Evolutionary conservation across 2,888 invertebrate species (phyloP), one percentile per base, ranked within the genome.

Genomic region (Andrena trimmerana): DNA sequence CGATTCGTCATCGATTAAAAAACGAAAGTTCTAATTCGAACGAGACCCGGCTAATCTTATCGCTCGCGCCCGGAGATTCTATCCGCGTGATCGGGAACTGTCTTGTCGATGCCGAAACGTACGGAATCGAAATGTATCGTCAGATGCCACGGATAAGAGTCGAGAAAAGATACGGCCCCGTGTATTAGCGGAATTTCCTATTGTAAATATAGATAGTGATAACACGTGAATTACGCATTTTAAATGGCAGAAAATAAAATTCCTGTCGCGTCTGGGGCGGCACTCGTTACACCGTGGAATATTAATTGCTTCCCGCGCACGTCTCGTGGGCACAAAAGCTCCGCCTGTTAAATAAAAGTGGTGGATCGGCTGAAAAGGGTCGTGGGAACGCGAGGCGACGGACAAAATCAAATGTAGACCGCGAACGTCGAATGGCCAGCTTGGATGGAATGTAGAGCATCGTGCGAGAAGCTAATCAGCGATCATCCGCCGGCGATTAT

Each of bases 21-120:
- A 67, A 24, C 33, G 68, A 29, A 76, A 70, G 86, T 83, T 85
- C 85, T 83, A 80, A 83, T 75, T 78, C 86, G 67, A 52, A 54
- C 77, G 59, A 73, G 69, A 59, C 36, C 2, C 42, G 31, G 16
- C 6, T 85, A 86, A 90, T 90, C 90, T 90, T 90, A 90, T 90
- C 90, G 60, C 48, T 24, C 72, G 10, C 68, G 33, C 69, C 62
- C 57, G 27, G 60, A 33, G 79, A 80, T 81, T 57, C 79, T 82
- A 90, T 87, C 88, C 31, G 33, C 31, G 16, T 57, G 73, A 82
- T 84, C 80, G 78, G 59, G 48, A 62, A 81, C 65, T 78, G 79
- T 82, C 85, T 76, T 81, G 83, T 80, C 76, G 69, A 33, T n/a
- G 57, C 31, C 33, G 31, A 78, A 60, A 62, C 60, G 68, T 73